Evolutionary conservation across 2,888 invertebrate genomes (phyloP), one percentile per base, ranked within the genome.

Genomic region (Ormyrus rosae): DNA sequence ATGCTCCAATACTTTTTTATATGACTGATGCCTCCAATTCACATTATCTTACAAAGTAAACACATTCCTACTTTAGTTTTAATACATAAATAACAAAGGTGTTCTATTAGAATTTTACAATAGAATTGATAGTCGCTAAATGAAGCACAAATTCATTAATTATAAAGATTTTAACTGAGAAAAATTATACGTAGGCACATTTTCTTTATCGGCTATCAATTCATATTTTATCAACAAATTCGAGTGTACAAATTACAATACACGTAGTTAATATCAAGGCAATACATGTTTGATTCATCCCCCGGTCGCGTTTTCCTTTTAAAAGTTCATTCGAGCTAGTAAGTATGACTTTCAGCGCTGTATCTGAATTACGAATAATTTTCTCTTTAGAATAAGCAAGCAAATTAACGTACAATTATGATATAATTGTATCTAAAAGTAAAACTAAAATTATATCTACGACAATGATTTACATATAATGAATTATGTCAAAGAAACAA

Each of bases 51-150:
- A 72, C 56, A 45, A 76, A 80, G 55, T 61, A 65, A 78, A 72
- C 48, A 78, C 61, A 63, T 73, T 73, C 19, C 75, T 70, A 70
- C n/a, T 65, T 74, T 74, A 74, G 56, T 70, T 60, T 80, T 80
- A 70, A 70, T 75, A 69, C 56, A 74, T 74, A 74, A 74, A 75
- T 65, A 74, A 74, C 69, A 80, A 64, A 80, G 64, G 72, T 53
- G 58, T 74, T 74, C 48, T 65, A 69, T 74, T 79, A 78, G 64
- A 65, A 70, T 74, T 75, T 69, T 19, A 60, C 53, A 65, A 58
- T 58, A 58, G 65, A 56, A 65, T 65, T 19, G 58, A 70, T 74
- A 80, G 70, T 53, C 79, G 48, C 69, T 60, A 70, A 80, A 46
- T 51, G 34, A 70, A 69, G 78, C 50, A 67, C 19, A 64, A 68